Evolutionary conservation across 2,113 vertebrate genomes (phyloP).

Genomic region (Xenus cinereus): DNA sequence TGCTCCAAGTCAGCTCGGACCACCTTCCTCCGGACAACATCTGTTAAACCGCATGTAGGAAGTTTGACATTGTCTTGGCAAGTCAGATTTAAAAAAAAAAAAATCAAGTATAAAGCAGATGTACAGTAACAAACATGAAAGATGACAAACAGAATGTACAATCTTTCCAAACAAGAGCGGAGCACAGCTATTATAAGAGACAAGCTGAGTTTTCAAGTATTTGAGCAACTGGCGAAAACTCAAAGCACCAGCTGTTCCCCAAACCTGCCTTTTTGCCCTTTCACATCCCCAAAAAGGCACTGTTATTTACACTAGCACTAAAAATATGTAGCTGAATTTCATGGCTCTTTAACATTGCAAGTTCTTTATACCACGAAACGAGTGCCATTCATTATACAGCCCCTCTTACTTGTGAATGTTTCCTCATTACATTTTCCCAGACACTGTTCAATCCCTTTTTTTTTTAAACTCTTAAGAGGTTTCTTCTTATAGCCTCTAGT

Average conservation of each 20-base stretch:
- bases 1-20: neutral
- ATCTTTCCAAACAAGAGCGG: neutral
- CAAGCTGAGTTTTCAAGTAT: neutral
- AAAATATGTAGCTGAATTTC: neutral
- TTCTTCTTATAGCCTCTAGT: neutral
- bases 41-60: neutral
- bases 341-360: neutral
- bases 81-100: neutral
- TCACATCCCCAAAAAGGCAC: neutral
- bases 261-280: neutral
- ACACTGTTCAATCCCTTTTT: neutral
- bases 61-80: neutral
- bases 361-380: neutral
- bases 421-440: neutral
- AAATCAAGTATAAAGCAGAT: slow-evolving; percentile 3
- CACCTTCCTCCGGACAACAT: neutral
- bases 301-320: neutral
- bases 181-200: neutral
- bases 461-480: neutral
- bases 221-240: slow-evolving; percentile 6
- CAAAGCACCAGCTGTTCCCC: neutral
- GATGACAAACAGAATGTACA: neutral
- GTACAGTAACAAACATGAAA: slow-evolving; percentile 12
- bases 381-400: neutral
- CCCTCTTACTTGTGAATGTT: neutral